A percentile compares a stretch with the other conserved stretches of the same genome.
phyloP scores from a whole-genome alignment of 2,888 invertebrate species.

The Torymus auratus region DNA sequence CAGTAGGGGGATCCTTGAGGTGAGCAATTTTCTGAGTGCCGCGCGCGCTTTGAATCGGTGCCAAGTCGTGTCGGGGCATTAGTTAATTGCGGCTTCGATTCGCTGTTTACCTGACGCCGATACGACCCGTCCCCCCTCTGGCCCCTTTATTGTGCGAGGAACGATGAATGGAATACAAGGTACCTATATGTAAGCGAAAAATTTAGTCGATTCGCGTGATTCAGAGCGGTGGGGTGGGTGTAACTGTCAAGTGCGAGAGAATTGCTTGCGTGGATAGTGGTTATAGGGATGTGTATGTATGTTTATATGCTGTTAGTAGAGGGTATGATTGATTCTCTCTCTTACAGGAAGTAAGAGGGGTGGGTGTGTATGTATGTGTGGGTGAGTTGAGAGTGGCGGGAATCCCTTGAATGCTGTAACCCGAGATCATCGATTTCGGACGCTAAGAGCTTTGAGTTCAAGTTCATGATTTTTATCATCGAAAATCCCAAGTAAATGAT shows the following conservation, averaged over 20 bases:
- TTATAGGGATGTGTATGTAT: too few species aligned
- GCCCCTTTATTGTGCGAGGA: background rate
- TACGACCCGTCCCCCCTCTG: background rate
- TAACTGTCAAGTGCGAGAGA: too few species aligned
- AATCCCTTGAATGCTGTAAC: slow-evolving; percentile 44
- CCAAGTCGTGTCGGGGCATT: slow-evolving; percentile 70
- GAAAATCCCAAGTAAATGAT: too few species aligned
- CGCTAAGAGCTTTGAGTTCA: too few species aligned
- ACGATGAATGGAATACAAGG: too few species aligned
- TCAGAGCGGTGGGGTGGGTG: too few species aligned
- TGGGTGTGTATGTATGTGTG: background rate
- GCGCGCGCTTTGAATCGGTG: slow-evolving; percentile 69
- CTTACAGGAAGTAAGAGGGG: slow-evolving; percentile 18
- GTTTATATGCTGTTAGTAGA: background rate
- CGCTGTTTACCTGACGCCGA: slow-evolving; percentile 9
- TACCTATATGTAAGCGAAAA: too few species aligned
- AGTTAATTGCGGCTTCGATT: slow-evolving; percentile 63
- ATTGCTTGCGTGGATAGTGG: too few species aligned
- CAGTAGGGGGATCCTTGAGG: slow-evolving; percentile 36
- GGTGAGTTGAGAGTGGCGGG: background rate
- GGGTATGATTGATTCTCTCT: slow-evolving; percentile 51
- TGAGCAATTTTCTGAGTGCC: slow-evolving; percentile 69
- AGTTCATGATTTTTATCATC: background rate
- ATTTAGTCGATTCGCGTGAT: too few species aligned
- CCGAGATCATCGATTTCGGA: slow-evolving; percentile 34